Percentiles rank a stretch among this genome's conserved stretches.
Evolutionary conservation across 2,888 invertebrate species (phyloP).

Genomic region (Leucophenga maculata): DNA sequence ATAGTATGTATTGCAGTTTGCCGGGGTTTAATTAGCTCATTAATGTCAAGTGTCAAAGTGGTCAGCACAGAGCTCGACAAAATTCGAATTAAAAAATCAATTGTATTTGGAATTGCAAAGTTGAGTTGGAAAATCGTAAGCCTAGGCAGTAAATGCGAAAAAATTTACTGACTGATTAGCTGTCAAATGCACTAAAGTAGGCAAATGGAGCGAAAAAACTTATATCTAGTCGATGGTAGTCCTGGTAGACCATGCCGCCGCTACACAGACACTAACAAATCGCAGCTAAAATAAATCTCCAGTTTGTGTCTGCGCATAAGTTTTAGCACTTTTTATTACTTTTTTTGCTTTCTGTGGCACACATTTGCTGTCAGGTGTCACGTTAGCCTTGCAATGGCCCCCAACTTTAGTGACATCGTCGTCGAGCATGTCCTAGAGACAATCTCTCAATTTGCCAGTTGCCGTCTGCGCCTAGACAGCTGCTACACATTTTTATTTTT

Average conservation of each 20-base stretch:
- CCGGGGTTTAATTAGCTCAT: conserved; percentile 13
- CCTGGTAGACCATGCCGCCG: neutral
- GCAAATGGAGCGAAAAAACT: neutral
- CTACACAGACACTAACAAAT: neutral
- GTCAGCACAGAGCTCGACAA: neutral
- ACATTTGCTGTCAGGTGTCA: conserved; percentile 54
- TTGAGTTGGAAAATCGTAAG: no score
- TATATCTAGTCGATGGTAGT: neutral
- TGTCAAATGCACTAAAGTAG: conserved; percentile 23
- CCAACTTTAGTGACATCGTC: neutral
- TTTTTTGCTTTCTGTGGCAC: neutral
- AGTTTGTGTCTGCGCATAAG: neutral
- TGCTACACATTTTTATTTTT: neutral
- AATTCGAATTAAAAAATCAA: conserved; percentile 15
- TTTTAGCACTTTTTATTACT: neutral
- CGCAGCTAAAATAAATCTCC: neutral
- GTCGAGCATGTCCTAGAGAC: no score
- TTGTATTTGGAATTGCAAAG: conserved; percentile 10
- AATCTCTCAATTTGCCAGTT: no score
- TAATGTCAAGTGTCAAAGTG: conserved; percentile 18
- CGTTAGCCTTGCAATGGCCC: conserved; percentile 45
- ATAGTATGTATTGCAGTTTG: neutral
- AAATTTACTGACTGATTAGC: conserved; percentile 56
- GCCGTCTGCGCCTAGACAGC: neutral
- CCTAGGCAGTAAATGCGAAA: no score